Evolutionary conservation across 2,797 vertebrate genomes (phyloP), one percentile per base, ranked within the genome.

Genomic region (Vipera latastei): DNA sequence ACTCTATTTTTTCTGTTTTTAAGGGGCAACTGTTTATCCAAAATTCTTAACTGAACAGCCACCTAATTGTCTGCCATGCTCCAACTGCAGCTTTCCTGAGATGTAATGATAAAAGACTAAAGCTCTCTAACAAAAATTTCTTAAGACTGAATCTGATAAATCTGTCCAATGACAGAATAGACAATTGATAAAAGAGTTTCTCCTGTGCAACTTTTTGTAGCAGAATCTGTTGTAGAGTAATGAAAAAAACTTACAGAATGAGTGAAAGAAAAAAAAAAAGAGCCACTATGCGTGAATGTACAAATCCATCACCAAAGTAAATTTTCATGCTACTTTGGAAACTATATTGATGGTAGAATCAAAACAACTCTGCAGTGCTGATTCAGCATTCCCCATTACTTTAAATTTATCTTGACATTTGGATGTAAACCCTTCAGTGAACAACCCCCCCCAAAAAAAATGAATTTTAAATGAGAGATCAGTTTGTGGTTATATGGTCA

Each of bases 381-480:
- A 83, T 83, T 83, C 78, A 83, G 44, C 78, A 83, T 83, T 48
- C 78, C 44, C 22, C 20, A 48, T 83, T 83, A 83, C 78, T 48
- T 48, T 55, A 61, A 63, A 14, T 11, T 61, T 51, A 53, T 83
- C 48, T 89, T 83, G 44, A 83, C 88, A 32, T 57, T 51, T 55
- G 59, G 28, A 20, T 89, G 22, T 59, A 92, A 92, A 61, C 32
- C n/a, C 51, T 59, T 89, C 61, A 3, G 56, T 48, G 18, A 44
- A 63, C 48, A 63, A 25, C 22, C 22, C 78, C 28, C n/a, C 78
- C 28, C 20, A 55, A 25, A 88, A 25, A 88, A 48, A 89, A 96
- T 97, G 94, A 97, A 92, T 48, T 92, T 96, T 92, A 38, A 88
- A 88, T 92, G 69, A 86, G 28, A 25, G 57, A 63, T 90, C 61